Evolutionary conservation across 2,113 vertebrate species (phyloP), one percentile per base, ranked within the genome.

Genomic region (Gymnarchus niloticus): DNA sequence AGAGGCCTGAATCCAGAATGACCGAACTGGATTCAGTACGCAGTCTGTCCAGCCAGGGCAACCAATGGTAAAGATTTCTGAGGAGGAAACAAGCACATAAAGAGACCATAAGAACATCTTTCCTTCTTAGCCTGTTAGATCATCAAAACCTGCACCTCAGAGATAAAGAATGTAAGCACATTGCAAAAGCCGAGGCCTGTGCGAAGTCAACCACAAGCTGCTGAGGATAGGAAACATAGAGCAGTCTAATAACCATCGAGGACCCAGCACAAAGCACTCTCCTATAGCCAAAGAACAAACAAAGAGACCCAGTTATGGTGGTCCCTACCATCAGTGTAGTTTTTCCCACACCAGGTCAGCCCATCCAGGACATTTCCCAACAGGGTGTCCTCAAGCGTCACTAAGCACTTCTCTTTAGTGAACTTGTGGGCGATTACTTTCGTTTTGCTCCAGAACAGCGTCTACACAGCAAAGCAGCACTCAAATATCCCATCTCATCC

Each of bases 371-470:
- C 85, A 41, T 89, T 94, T 54, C 98, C 98, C 88, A 97, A 37
- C 82, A 98, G 84, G 0, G 94, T 95, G 88, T 97, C 92, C 90
- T 99, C 97, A 89, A 98, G 69, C 0, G 96, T 97, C 17, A 92
- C 3, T 54, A 94, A 90, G n/a, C 92, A 93, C 1, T 37, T 54
- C 56, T 92, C 90, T 37, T 44, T 9, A 0, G 95, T 94, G 61
- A 93, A 92, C 3, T 85, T 85, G 12, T 95, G 95, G 12, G 65
- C 96, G 1, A 97, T 87, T 0, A 91, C 83, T 1, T 86, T 88
- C 0, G 95, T 95, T 93, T 93, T 95, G 93, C 97, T 98, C 98
- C 98, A 99, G 44, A 98, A 94, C 65, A 99, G 86, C 48, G 87
- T 91, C 97, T 99, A 84, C 84, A 77, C 85, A 89, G 41, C 28